Evolutionary conservation across 2,888 invertebrate genomes (phyloP).

Genomic region (Artemia sp.): DNA sequence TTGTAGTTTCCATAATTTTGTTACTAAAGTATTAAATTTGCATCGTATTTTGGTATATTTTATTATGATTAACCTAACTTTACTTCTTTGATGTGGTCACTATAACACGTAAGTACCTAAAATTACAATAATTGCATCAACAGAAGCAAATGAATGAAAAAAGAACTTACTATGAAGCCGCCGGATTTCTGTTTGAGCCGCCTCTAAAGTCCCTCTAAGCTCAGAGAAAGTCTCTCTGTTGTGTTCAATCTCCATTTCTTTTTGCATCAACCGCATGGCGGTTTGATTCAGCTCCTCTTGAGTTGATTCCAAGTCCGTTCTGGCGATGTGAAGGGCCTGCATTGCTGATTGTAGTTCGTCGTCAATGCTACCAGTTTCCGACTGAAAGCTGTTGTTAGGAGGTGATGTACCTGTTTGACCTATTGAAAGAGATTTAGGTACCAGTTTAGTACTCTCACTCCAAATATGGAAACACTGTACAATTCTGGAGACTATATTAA

Average conservation of each 20-base stretch:
- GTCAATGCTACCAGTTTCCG: constrained; percentile 2
- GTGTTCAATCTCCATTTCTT: constrained; percentile 1
- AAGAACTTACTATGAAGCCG: neutral
- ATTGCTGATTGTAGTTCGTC: constrained; percentile 1
- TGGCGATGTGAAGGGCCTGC: constrained; percentile 6
- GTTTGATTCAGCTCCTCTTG: constrained; percentile 6
- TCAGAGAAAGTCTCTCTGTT: constrained; percentile 1
- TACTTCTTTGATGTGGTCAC: too few relatives aligned
- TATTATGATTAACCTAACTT: too few relatives aligned
- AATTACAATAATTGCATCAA: too few relatives aligned
- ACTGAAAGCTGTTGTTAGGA: neutral
- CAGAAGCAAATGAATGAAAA: too few relatives aligned
- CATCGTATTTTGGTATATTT: too few relatives aligned
- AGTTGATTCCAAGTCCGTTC: neutral
- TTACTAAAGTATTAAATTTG: too few relatives aligned
- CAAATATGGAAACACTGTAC: too few relatives aligned
- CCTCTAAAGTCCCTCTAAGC: neutral
- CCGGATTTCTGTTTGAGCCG: neutral
- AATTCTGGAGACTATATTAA: too few relatives aligned
- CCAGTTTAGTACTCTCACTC: too few relatives aligned
- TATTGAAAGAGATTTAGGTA: neutral
- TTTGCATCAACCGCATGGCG: constrained; percentile 1
- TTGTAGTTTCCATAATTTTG: too few relatives aligned
- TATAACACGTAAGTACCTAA: too few relatives aligned
- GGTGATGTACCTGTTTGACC: constrained; percentile 1